Evolutionary conservation across 2,113 vertebrate genomes (phyloP).

Genomic region (Ancistrus triradiatus): DNA sequence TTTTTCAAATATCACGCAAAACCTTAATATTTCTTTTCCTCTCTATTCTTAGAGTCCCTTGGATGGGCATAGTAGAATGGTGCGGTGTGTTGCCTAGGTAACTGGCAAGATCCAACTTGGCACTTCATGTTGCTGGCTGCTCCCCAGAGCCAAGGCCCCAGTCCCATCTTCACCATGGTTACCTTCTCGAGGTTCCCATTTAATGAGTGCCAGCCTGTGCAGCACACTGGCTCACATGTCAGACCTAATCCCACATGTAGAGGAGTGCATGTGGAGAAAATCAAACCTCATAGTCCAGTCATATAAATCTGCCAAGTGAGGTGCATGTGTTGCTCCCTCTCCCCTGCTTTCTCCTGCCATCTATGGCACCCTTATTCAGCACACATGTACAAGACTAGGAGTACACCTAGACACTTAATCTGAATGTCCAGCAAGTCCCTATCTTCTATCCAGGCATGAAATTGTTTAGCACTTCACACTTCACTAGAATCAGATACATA

Average conservation of each 20-base stretch:
- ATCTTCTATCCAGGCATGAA: background rate
- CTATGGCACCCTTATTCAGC: background rate
- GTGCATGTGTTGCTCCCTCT: background rate
- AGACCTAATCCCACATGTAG: conserved; percentile 34
- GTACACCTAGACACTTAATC: background rate
- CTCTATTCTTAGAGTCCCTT: conserved; percentile 22
- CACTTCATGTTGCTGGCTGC: conserved; percentile 29
- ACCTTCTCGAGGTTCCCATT: conserved; percentile 37
- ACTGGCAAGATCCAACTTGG: conserved; percentile 33
- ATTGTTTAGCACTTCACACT: no score
- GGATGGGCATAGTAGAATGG: conserved; percentile 6
- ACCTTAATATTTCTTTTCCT: conserved; percentile 24
- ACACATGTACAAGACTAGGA: background rate
- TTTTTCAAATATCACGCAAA: background rate
- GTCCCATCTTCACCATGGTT: conserved; percentile 45
- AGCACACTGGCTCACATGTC: conserved; percentile 23
- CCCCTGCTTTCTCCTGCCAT: conserved; percentile 7
- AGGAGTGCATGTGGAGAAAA: conserved; percentile 18
- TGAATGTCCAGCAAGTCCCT: background rate
- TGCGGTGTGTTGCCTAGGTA: conserved; percentile 38
- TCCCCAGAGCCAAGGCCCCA: conserved; percentile 44
- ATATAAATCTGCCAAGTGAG: conserved; percentile 10
- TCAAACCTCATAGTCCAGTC: conserved; percentile 16
- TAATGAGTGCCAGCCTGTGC: conserved; percentile 44
- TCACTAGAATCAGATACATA: no score